phyloP scores from a whole-genome alignment of 2,797 vertebrate genomes.

The Sebastes kiyomatsui region DNA sequence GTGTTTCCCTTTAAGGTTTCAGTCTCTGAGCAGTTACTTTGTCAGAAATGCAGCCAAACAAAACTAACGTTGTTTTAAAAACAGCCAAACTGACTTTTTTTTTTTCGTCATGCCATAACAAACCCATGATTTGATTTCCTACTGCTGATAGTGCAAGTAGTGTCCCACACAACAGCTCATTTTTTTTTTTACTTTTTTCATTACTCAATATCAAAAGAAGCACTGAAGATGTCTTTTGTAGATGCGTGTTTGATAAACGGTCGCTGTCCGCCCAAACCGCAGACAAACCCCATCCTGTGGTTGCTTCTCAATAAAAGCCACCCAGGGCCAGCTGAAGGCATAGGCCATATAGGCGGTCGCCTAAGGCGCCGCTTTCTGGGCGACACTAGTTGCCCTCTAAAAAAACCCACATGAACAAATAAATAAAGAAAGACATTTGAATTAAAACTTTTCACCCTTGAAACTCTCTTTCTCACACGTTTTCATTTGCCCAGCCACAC shows the following conservation, averaged over 20 bases:
- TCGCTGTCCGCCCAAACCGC: no score
- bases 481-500: no score
- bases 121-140: not conserved
- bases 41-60: not conserved
- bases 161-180: not conserved
- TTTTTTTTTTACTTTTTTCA: not conserved
- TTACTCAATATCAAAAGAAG: not conserved
- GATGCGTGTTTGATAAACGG: not conserved
- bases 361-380: no score
- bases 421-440: no score
- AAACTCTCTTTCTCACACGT: no score
- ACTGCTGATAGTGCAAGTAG: not conserved
- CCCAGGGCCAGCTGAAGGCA: no score
- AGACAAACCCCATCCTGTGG: not conserved
- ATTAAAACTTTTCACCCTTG: no score
- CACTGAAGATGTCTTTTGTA: not conserved
- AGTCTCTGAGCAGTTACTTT: not conserved
- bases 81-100: not conserved
- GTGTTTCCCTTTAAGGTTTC: no score
- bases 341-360: no score
- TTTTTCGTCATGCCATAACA: no score
- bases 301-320: not conserved
- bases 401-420: no score
- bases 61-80: not conserved
- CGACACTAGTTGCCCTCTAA: no score